These are phyloP conservation scores for Eira barbara DNA, from an alignment of 2,113 vertebrate species.

Conservation along the genomic window DNA sequence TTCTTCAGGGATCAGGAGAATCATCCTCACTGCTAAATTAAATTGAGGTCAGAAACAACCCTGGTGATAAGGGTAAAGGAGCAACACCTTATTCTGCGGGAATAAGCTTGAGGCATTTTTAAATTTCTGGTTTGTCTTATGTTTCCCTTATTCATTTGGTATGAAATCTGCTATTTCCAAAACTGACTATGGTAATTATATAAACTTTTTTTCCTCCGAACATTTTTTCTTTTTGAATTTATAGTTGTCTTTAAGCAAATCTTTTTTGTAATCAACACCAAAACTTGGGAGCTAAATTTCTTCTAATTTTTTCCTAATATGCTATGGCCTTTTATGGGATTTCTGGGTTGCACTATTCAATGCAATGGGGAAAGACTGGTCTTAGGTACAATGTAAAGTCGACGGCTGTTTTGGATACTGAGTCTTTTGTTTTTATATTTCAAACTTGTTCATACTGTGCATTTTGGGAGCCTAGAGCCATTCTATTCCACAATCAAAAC, in stretches of 20 bases:
- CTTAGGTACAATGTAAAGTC: not conserved
- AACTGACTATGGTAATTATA: not conserved
- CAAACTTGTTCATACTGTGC: not conserved
- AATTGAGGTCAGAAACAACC: conserved; percentile 40
- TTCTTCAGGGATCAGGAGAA: conserved; percentile 61
- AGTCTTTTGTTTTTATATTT: not conserved
- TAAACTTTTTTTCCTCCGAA: not conserved
- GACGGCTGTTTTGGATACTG: not conserved
- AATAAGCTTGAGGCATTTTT: not conserved
- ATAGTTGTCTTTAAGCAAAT: not conserved
- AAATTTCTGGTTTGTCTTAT: not conserved
- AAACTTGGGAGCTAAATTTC: not conserved
- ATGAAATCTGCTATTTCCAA: not conserved
- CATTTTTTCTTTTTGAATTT: not conserved
- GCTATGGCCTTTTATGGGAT: not conserved
- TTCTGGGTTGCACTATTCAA: not conserved
- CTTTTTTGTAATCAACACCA: not conserved
- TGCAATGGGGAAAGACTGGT: not conserved
- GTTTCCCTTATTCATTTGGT: not conserved
- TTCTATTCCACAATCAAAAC: not conserved
- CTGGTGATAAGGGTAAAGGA: not conserved
- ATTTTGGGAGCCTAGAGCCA: not conserved
- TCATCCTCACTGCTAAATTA: conserved; percentile 53
- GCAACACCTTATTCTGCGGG: not conserved
- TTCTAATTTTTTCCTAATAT: not conserved